Base-by-base conservation (phyloP, 2,113 vertebrate species). In the Mohoua ochrocephala region DNA sequence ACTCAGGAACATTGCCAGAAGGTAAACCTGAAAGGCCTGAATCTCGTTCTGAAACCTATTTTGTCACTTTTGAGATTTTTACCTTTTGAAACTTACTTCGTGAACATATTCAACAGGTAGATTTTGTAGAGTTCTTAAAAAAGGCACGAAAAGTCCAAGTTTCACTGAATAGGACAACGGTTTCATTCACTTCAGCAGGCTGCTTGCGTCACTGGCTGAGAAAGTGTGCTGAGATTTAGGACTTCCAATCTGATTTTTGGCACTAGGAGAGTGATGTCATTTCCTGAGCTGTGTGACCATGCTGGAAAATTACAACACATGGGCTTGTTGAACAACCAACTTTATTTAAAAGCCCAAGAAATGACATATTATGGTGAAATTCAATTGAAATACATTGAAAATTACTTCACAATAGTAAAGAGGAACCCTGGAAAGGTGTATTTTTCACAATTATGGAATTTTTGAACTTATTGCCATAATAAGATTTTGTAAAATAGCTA, bases 171-270 rank as follows among this genome's bases (percentile, higher is more conserved):
- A 68, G 61, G 39, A 95, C 80, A 96, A 93, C 92, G 76, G 69
- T 63, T 95, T 57, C 37, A 81, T 97, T 95, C 68, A 95, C 17
- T 93, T 93, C 39, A 78, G 52, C 24, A 52, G 80, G 47, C 71
- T 84, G 83, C 49, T 91, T 88, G 50, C 9, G 2, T 91, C 89
- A 95, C 35, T 84, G 63, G 41, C 65, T 91, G 71, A 76, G 78
- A 87, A 54, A 80, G 21, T 44, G 39, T 73, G 67, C 69, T 85
- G 79, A 92, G 63, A 95, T 97, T 95, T 93, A 95, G 83, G 54
- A 81, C 76, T 93, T 93, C 37, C 35, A 92, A 77, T 39, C 42
- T 74, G 37, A 6, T 22, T 93, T 88, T 92, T 92, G 94, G 83
- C 69, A 87, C 30, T 54, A 16, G 69, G 7, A 91, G 39, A 41